These are phyloP conservation scores for Setipinna tenuifilis DNA, from an alignment of 2,797 vertebrate genomes.

Conservation along the genomic window DNA sequence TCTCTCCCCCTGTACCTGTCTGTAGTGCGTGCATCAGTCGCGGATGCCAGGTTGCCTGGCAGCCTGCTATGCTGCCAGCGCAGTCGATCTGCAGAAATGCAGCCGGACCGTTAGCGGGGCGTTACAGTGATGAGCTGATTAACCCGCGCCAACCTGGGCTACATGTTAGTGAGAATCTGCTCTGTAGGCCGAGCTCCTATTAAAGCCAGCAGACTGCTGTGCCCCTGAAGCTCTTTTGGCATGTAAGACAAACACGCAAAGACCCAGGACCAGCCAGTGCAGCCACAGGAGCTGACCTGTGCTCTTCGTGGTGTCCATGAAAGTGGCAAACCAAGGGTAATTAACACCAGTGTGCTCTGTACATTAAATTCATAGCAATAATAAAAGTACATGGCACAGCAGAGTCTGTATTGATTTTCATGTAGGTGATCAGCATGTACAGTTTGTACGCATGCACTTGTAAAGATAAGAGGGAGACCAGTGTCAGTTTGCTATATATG, in stretches of 20 bases:
- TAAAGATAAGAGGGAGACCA: background rate
- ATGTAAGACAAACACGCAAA: background rate
- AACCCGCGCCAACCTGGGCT: conserved; percentile 55
- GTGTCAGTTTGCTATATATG: background rate
- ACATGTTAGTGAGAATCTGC: conserved; percentile 47
- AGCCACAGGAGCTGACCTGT: background rate
- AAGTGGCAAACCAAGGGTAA: background rate
- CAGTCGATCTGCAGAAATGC: background rate
- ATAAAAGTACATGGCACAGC: background rate
- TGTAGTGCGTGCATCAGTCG: no score
- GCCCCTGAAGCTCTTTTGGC: background rate
- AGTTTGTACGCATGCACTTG: background rate
- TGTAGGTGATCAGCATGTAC: background rate
- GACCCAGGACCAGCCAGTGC: background rate
- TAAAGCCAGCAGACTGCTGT: background rate
- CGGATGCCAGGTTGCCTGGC: no score
- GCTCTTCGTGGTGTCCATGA: background rate
- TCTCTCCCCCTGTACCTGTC: background rate
- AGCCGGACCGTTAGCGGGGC: conserved; percentile 19
- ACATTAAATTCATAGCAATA: background rate
- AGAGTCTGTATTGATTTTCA: background rate
- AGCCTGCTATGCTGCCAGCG: no score
- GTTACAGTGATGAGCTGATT: conserved; percentile 60
- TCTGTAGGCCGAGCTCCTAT: conserved; percentile 39
- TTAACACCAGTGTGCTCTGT: background rate